Percentiles rank a stretch among this genome's conserved stretches.
Conservation (phyloP, 2,888 invertebrate genomes). For the Lordiphosa andalusiaca region DNA sequence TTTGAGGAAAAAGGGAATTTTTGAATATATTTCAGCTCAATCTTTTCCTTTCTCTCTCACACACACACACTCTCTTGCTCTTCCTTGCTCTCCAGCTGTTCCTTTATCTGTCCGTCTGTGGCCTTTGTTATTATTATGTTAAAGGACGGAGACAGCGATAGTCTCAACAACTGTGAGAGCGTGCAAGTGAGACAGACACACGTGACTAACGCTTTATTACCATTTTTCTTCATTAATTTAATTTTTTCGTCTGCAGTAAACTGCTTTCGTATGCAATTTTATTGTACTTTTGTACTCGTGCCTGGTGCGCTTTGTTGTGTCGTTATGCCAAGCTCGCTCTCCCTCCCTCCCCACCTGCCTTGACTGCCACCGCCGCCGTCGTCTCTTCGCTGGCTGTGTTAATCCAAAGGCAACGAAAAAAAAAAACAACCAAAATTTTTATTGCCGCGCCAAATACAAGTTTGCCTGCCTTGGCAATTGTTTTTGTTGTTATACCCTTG, state of each 20-base stretch:
- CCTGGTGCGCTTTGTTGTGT: constrained; percentile 73
- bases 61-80: no score
- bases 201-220: constrained; percentile 75
- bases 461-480: constrained; percentile 50
- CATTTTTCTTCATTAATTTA: constrained; percentile 74
- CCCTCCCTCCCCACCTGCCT: neutral
- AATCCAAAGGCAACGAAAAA: constrained; percentile 42
- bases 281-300: constrained; percentile 75
- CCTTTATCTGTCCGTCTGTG: no score
- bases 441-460: constrained; percentile 73
- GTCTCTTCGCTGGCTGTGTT: constrained; percentile 39
- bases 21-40: no score
- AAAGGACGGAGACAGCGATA: neutral
- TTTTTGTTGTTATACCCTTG: constrained; percentile 34
- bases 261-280: constrained; percentile 75
- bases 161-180: neutral
- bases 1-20: no score
- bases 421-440: constrained; percentile 42
- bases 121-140: no score
- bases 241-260: constrained; percentile 74
- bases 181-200: constrained; percentile 46
- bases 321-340: constrained; percentile 44
- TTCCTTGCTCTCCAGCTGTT: no score
- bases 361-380: neutral
- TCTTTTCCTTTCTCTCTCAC: no score